Evolutionary conservation across 2,113 vertebrate species (phyloP).

Genomic region (Andinoacara biseriatus): DNA sequence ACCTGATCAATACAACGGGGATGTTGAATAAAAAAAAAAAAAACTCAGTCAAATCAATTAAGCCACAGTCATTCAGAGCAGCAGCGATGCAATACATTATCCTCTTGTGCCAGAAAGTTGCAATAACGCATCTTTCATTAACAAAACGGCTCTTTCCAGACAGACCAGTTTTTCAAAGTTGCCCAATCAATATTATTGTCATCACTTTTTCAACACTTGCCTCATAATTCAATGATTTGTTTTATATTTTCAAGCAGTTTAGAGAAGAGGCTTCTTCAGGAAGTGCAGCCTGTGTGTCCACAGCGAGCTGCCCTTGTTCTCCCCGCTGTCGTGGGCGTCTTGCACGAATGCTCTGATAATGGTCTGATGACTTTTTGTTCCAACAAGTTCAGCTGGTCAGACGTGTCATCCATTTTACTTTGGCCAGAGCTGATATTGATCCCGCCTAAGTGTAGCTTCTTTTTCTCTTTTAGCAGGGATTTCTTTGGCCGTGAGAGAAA

Average conservation of each 20-base stretch:
- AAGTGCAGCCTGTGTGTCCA: conserved; percentile 6
- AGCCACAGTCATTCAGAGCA: conserved; percentile 29
- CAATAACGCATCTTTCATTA: not conserved
- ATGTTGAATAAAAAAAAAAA: conserved; percentile 63
- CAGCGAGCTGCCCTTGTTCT: conserved; percentile 34
- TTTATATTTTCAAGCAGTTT: not conserved
- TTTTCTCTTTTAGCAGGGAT: conserved; percentile 58
- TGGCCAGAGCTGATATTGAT: conserved; percentile 62
- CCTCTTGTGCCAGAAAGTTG: conserved; percentile 17
- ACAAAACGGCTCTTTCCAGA: not conserved
- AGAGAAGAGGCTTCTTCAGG: not conserved
- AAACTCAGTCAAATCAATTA: conserved; percentile 57
- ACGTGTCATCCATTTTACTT: conserved; percentile 66
- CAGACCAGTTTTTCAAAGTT: not conserved
- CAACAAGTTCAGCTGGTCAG: conserved; percentile 68
- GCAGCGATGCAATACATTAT: conserved; percentile 7
- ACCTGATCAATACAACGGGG: conserved; percentile 62
- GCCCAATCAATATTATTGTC: not conserved
- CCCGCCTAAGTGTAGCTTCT: conserved; percentile 54
- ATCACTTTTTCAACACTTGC: not conserved
- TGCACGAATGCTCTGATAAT: conserved; percentile 55
- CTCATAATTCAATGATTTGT: not conserved
- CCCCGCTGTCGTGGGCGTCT: conserved; percentile 28
- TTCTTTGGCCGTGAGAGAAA: conserved; percentile 44
- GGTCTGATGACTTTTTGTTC: conserved; percentile 69